Base-by-base conservation (phyloP, 1,140 invertebrate genomes). In the Orussus abietinus region DNA sequence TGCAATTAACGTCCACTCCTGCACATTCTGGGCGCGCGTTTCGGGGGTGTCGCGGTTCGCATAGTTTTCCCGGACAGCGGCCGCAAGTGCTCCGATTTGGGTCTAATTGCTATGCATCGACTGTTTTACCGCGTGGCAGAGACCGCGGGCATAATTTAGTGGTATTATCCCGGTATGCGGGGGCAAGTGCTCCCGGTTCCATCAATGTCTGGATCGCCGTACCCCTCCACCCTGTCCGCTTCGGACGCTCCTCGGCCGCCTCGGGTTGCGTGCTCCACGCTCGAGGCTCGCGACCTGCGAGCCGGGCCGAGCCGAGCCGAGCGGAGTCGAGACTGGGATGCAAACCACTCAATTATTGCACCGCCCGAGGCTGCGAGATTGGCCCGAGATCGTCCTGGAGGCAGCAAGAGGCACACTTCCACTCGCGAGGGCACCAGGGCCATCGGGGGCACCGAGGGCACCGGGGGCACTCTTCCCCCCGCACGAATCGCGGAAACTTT, bases 311-410 rank as follows among this genome's bases (percentile, higher is more conserved):
- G 12, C 30, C 19, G 34, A 32, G 17, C 25, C 11, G 19, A 32
- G 38, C 3, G 11, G 17, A 10, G 37, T 11, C 13, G 33, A 19
- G 7, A 35, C 38, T 52, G 50, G 56, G 62, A 68, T 65, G 59
- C 64, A 65, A 69, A 68, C 62, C 61, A 63, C 65, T 68, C 66
- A 69, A 68, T 69, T 68, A 68, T 50, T 58, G 51, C 42, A 44
- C 49, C 40, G 55, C 62, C 51, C 45, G 43, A 44, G 53, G 57
- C 52, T 17, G 30, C 21, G 17, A 57, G 38, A n/a, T n/a, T n/a
- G n/a, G n/a, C n/a, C n/a, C n/a, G n/a, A n/a, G n/a, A n/a, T n/a
- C n/a, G n/a, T n/a, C n/a, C n/a, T n/a, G n/a, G n/a, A n/a, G n/a
- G n/a, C n/a, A n/a, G n/a, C n/a, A n/a, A n/a, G n/a, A n/a, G n/a